Evolutionary conservation across 2,888 invertebrate species (phyloP).

Genomic region (Syritta pipiens): DNA sequence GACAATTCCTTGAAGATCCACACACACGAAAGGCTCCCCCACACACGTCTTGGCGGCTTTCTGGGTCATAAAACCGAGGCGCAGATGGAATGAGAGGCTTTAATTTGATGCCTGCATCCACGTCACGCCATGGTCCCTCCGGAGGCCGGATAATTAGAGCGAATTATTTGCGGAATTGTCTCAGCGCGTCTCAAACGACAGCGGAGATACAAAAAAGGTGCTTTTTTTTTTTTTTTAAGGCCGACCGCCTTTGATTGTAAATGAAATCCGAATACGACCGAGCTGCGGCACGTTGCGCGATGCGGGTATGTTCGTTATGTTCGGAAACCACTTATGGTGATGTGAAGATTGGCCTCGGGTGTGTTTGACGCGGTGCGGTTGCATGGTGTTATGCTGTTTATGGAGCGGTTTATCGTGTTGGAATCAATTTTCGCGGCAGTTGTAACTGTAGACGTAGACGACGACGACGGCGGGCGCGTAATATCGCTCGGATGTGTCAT

Average conservation of each 20-base stretch:
- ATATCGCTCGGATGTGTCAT: conserved; percentile 64
- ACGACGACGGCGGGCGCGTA: conserved; percentile 24
- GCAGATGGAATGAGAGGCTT: conserved; percentile 3
- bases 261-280: conserved; percentile 52
- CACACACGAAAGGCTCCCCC: too few species aligned
- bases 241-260: too few species aligned
- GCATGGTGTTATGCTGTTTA: conserved; percentile 66
- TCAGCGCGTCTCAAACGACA: neutral
- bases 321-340: conserved; percentile 63
- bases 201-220: neutral
- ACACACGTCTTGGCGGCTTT: too few species aligned
- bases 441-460: conserved; percentile 48
- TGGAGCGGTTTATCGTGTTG: conserved; percentile 53
- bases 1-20: conserved; percentile 47
- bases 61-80: conserved; percentile 41
- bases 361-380: conserved; percentile 50
- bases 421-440: conserved; percentile 63
- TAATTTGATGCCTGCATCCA: conserved; percentile 35
- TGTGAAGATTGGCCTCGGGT: conserved; percentile 64
- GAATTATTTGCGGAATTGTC: conserved; percentile 34
- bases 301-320: conserved; percentile 26
- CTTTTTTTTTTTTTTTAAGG: too few species aligned
- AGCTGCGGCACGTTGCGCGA: too few species aligned
- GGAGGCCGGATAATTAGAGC: conserved; percentile 55
- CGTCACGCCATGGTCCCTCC: neutral